Conservation (phyloP, 2,797 vertebrate species). For the Fistularia commersonii region DNA sequence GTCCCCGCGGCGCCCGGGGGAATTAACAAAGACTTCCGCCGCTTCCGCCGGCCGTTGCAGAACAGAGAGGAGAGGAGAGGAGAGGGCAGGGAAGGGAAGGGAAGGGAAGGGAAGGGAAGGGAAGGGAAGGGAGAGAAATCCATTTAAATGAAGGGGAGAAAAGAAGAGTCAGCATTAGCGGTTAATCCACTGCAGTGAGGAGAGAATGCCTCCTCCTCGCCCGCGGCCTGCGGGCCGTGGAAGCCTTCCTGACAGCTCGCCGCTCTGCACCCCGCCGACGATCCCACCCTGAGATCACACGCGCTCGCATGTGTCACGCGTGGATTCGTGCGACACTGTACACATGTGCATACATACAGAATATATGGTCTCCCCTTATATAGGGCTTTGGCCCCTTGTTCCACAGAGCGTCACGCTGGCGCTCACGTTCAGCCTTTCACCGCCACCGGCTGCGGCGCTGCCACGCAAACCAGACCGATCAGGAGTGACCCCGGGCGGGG, state of each 20-base stretch:
- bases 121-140: conserved; percentile 54
- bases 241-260: conserved; percentile 47
- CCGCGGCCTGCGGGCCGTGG: conserved; percentile 55
- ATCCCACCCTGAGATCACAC: conserved; percentile 5
- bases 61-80: conserved; percentile 16
- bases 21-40: conserved; percentile 48
- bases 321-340: no score
- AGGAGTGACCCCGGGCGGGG: no score
- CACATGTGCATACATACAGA: neutral
- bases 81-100: no score
- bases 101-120: conserved; percentile 8
- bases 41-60: no score
- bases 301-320: neutral
- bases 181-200: conserved; percentile 76
- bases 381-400: no score
- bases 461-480: no score
- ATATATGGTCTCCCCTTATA: no score
- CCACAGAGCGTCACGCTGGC: no score
- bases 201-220: conserved; percentile 59
- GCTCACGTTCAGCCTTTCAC: no score
- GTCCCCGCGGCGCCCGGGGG: conserved; percentile 47
- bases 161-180: conserved; percentile 67
- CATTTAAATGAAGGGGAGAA: conserved; percentile 70
- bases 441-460: no score
- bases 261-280: conserved; percentile 35